Evolutionary conservation across 1,140 invertebrate genomes (phyloP), one percentile per base, ranked within the genome.

Genomic region (Pogonomyrmex californicus): DNA sequence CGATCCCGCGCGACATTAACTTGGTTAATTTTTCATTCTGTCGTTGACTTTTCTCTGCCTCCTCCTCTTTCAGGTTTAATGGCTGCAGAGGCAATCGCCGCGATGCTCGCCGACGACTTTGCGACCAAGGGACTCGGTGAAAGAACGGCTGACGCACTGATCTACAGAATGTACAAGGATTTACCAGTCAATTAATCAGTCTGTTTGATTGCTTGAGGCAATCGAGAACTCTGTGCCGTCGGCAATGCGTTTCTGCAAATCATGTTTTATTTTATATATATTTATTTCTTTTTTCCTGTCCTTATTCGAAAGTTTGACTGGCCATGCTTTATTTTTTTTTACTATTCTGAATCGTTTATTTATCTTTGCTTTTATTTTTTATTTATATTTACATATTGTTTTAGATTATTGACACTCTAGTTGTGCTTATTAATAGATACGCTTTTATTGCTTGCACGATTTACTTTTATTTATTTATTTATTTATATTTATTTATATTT

Each of bases 21-120:
- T 85, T 62, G 49, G 38, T 63, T 85, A 71, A 90, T 86, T 36
- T 70, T 47, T 86, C 54, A 68, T 66, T 90, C 54, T 76, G 17
- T 70, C 17, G 6, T 83, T 62, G 38, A 54, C 79, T 90, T 93
- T 92, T 77, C 60, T 92, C 88, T 85, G 14, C 12, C 4, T 66
- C n/a, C 9, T 23, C 9, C 9, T 66, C 23, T 4, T 66, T 14
- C 88, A 95, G 95, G 94, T 87, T 89, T 95, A 70, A 94, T 93
- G 93, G 94, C 94, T 56, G 94, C 94, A 9, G 94, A 95, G 88
- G 94, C 94, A 60, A 93, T 95, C 6, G 95, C 95, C 14, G 95
- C 95, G 17, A 95, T 95, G 94, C 90, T 95, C 14, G 93, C 92
- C 56, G 94, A 95, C 56, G 95, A 95, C 66, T 90, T 95, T 77